Evolutionary conservation across 2,888 invertebrate species (phyloP).

Genomic region (Craniophora ligustri): DNA sequence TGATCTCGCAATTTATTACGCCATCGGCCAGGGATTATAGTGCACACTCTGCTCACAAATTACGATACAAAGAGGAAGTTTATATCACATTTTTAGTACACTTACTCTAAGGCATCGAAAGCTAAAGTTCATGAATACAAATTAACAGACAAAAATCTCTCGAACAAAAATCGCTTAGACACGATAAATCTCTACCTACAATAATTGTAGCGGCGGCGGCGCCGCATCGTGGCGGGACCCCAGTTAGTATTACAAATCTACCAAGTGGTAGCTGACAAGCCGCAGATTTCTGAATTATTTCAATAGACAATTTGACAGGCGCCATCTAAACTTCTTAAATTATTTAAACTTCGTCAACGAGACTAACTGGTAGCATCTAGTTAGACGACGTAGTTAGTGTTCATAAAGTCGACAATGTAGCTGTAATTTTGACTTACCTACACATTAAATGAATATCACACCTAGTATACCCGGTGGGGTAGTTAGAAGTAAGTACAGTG

Average conservation of each 20-base stretch:
- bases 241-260: constrained; percentile 70
- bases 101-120: constrained; percentile 16
- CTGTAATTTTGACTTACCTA: constrained; percentile 4
- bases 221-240: constrained; percentile 38
- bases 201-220: constrained; percentile 41
- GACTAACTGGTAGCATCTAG: constrained; percentile 4
- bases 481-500: too few relatives aligned
- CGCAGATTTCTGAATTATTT: constrained; percentile 47
- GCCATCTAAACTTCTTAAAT: constrained; percentile 11
- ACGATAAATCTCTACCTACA: constrained; percentile 47
- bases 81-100: constrained; percentile 31
- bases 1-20: constrained; percentile 62
- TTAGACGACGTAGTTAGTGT: constrained; percentile 38
- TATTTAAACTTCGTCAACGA: constrained; percentile 22
- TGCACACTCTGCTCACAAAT: constrained; percentile 56
- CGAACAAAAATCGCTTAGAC: too few relatives aligned
- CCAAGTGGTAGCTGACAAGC: constrained; percentile 58
- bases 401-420: constrained; percentile 23
- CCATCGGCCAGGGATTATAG: constrained; percentile 58
- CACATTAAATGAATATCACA: too few relatives aligned
- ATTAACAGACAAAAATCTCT: constrained; percentile 51
- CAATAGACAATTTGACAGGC: constrained; percentile 23
- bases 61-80: constrained; percentile 37
- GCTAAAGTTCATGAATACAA: constrained; percentile 54
- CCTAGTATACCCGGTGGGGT: too few relatives aligned